Conservation (phyloP, 2,113 vertebrate species). For the Panthera uncia region DNA sequence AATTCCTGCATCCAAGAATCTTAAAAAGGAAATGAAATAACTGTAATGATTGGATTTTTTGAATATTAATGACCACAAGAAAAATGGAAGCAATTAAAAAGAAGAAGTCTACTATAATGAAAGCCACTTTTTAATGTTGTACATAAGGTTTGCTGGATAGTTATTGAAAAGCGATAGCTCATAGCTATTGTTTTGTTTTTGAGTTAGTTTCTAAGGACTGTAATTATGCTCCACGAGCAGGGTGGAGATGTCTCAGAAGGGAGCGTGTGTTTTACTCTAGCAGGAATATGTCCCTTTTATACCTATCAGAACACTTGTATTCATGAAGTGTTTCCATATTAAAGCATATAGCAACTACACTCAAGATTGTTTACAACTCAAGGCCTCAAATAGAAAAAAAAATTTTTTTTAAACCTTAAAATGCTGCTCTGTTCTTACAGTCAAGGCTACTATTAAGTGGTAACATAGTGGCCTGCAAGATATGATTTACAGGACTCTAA, state of each 20-base stretch:
- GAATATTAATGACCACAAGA: constrained; percentile 73
- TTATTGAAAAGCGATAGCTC: neutral
- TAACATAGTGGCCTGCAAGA: neutral
- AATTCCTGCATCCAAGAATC: constrained; percentile 67
- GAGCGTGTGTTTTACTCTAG: neutral
- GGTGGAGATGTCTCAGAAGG: neutral
- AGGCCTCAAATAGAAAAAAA: neutral
- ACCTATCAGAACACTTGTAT: neutral
- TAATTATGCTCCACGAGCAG: neutral
- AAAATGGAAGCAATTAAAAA: constrained; percentile 77
- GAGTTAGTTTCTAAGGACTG: neutral
- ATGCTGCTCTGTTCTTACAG: neutral
- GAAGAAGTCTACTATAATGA: constrained; percentile 48
- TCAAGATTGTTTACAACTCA: constrained; percentile 21
- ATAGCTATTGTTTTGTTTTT: constrained; percentile 44
- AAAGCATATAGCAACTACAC: constrained; percentile 3
- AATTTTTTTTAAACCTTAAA: neutral
- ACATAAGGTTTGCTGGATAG: constrained; percentile 14
- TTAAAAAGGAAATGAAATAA: constrained; percentile 69
- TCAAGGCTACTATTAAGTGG: neutral
- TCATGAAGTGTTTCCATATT: constrained; percentile 4
- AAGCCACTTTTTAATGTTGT: constrained; percentile 44
- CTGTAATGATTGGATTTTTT: constrained; percentile 49
- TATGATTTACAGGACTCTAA: constrained; percentile 4
- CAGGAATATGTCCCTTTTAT: neutral